Evolutionary conservation across 2,797 vertebrate genomes (phyloP).

Genomic region (Pelobates cultripes): DNA sequence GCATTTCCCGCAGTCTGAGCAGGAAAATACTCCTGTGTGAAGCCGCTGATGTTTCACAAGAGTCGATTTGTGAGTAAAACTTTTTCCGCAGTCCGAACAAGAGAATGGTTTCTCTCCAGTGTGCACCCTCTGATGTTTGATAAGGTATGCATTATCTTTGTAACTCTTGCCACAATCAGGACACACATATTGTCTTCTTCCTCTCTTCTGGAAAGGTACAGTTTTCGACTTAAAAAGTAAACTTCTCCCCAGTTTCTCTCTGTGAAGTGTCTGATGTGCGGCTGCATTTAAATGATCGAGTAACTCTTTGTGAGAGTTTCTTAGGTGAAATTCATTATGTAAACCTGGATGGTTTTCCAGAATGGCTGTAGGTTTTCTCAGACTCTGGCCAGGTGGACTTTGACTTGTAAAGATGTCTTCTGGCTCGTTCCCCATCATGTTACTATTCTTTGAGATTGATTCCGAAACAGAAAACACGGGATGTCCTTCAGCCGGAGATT

Average conservation of each 20-base stretch:
- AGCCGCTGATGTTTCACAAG: slow-evolving; percentile 45
- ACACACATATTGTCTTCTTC: slow-evolving; percentile 39
- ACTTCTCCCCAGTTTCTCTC: background rate
- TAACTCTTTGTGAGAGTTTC: background rate
- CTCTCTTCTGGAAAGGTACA: slow-evolving; percentile 33
- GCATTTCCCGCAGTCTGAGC: slow-evolving; percentile 33
- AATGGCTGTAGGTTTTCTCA: background rate
- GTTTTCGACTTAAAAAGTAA: background rate
- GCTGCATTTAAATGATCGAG: background rate
- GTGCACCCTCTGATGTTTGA: slow-evolving; percentile 30
- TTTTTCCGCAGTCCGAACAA: slow-evolving; percentile 39
- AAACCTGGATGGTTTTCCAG: background rate
- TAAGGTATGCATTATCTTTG: slow-evolving; percentile 20
- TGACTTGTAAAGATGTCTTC: background rate
- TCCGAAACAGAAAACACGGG: background rate
- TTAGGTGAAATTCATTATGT: background rate
- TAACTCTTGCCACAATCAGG: slow-evolving; percentile 50
- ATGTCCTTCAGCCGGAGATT: background rate
- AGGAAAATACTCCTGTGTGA: slow-evolving; percentile 28
- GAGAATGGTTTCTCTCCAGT: slow-evolving; percentile 40
- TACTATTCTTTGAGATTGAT: background rate
- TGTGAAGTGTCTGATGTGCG: background rate
- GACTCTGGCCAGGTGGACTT: background rate
- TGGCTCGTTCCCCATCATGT: background rate
- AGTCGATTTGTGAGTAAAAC: slow-evolving; percentile 31